Evolutionary conservation across 2,113 vertebrate species (phyloP).

Genomic region (Zosterops japonicus): DNA sequence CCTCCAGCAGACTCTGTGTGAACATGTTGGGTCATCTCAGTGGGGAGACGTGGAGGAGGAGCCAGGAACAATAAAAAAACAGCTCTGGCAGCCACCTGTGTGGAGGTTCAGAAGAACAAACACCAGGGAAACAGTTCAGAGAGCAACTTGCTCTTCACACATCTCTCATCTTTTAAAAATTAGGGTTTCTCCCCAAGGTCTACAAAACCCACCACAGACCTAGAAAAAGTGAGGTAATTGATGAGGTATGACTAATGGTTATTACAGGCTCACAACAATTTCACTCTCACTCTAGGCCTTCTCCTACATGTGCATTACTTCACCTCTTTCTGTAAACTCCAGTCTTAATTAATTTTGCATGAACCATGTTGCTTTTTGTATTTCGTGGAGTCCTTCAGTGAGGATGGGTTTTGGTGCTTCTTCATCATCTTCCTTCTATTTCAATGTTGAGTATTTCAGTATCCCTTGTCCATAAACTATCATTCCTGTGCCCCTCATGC

Average conservation of each 20-base stretch:
- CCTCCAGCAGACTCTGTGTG: background rate
- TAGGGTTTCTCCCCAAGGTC: background rate
- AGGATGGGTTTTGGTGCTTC: background rate
- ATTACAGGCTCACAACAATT: background rate
- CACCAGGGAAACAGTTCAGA: background rate
- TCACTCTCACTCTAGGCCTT: background rate
- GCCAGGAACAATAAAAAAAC: background rate
- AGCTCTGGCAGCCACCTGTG: background rate
- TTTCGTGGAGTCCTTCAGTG: background rate
- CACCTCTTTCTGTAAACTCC: background rate
- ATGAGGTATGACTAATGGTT: background rate
- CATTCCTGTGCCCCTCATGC: rapidly evolving
- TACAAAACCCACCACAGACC: background rate
- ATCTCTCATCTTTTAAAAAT: background rate
- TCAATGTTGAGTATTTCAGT: background rate
- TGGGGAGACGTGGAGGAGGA: background rate
- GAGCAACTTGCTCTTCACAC: background rate
- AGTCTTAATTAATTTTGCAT: background rate
- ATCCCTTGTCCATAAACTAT: background rate
- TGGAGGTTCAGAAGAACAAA: background rate
- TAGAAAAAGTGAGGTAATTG: background rate
- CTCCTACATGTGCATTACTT: background rate
- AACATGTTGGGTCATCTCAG: background rate
- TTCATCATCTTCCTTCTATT: background rate
- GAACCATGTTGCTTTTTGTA: rapidly evolving